These are phyloP conservation scores for Pteromalus puparum DNA, from an alignment of 1,140 invertebrate genomes.

Conservation along the genomic window DNA sequence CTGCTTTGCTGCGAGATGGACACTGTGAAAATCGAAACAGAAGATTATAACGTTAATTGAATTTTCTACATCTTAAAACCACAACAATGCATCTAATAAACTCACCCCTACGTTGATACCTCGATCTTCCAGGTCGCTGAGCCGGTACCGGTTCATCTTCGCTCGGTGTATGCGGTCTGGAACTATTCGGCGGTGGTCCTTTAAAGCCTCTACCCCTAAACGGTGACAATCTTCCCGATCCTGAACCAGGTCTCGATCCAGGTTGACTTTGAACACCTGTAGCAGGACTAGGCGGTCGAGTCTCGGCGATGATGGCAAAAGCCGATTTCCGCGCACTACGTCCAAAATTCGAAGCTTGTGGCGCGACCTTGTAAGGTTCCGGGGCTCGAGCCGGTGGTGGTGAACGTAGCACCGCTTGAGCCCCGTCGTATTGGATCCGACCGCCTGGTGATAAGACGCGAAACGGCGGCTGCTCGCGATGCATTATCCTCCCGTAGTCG, in stretches of 20 bases:
- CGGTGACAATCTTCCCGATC: constrained; percentile 75
- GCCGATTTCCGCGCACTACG: constrained; percentile 70
- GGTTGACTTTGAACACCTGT: constrained; percentile 60
- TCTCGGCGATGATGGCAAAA: constrained; percentile 79
- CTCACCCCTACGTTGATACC: neutral
- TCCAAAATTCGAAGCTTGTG: constrained; percentile 58
- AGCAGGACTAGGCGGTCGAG: constrained; percentile 65
- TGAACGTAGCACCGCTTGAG: constrained; percentile 53
- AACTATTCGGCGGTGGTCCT: constrained; percentile 71
- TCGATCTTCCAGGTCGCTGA: neutral
- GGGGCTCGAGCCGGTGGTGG: constrained; percentile 70
- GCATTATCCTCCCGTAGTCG: constrained; percentile 60
- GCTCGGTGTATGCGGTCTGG: constrained; percentile 57
- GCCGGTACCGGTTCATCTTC: neutral
- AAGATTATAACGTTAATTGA: too few species aligned
- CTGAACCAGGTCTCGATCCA: constrained; percentile 67
- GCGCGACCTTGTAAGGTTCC: constrained; percentile 70
- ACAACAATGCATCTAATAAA: neutral
- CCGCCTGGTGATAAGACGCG: constrained; percentile 64
- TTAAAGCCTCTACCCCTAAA: constrained; percentile 78
- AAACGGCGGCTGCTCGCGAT: constrained; percentile 60
- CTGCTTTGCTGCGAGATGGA: constrained; percentile 71
- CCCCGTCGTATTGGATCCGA: constrained; percentile 52
- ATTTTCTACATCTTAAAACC: neutral
- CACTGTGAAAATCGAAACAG: constrained; percentile 55